Evolutionary conservation across 2,797 vertebrate genomes (phyloP).

Genomic region (Sebastes vulpes): DNA sequence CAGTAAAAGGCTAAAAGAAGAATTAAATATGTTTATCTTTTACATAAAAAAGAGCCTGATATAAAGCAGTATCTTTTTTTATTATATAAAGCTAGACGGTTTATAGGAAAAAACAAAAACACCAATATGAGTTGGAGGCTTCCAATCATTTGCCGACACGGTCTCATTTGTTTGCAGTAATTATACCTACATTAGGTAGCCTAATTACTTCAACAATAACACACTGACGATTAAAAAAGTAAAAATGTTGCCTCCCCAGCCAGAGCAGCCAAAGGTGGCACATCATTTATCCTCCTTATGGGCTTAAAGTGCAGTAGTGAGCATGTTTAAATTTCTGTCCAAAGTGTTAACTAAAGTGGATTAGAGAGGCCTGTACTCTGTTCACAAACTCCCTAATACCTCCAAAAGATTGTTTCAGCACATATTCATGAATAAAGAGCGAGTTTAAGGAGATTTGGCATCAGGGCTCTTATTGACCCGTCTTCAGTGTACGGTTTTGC

Average conservation of each 20-base stretch:
- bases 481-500: constrained; percentile 62
- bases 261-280: constrained; percentile 15
- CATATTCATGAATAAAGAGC: constrained; percentile 77
- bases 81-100: neutral
- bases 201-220: constrained; percentile 59
- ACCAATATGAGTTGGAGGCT: neutral
- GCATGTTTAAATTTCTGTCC: constrained; percentile 46
- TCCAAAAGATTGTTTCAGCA: constrained; percentile 72
- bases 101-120: neutral
- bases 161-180: constrained; percentile 51
- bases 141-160: neutral
- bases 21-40: neutral
- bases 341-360: constrained; percentile 59
- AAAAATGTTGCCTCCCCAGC: constrained; percentile 24
- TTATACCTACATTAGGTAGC: constrained; percentile 40
- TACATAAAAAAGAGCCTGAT: constrained; percentile 3
- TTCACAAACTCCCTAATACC: constrained; percentile 64
- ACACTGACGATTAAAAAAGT: constrained; percentile 40
- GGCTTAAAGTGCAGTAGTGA: constrained; percentile 35
- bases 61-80: neutral
- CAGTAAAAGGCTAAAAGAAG: neutral
- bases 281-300: constrained; percentile 28
- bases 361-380: constrained; percentile 46
- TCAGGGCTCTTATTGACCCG: constrained; percentile 77
- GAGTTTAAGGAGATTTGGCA: constrained; percentile 76